phyloP scores from a whole-genome alignment of 2,113 vertebrate species.

The Pelecanoides urinatrix region DNA sequence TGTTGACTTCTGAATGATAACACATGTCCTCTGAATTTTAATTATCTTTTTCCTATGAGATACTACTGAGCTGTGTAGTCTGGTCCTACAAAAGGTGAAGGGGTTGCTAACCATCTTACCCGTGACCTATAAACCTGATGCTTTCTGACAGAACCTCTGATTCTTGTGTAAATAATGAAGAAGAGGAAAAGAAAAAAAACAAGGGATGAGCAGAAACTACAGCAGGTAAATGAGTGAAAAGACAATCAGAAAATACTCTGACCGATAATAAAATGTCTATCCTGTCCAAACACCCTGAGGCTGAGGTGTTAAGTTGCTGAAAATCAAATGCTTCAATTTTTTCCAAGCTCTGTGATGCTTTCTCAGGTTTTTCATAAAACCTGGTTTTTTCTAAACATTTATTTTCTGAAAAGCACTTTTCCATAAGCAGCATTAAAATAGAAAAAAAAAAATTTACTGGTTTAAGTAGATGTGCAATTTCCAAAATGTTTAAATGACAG shows the following conservation, averaged over 20 bases:
- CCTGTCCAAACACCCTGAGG: neutral
- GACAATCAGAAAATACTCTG: neutral
- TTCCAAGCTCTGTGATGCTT: neutral
- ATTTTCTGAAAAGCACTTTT: neutral
- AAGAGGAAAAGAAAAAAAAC: neutral
- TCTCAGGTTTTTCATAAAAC: neutral
- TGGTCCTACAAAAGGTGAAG: neutral
- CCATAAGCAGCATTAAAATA: neutral
- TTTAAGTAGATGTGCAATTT: neutral
- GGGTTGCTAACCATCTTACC: neutral
- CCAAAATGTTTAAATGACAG: neutral
- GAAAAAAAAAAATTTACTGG: neutral
- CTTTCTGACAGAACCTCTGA: neutral
- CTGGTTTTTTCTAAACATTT: neutral
- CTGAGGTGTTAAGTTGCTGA: neutral
- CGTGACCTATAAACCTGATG: neutral
- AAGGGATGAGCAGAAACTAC: neutral
- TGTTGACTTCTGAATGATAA: neutral
- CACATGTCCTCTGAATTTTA: neutral
- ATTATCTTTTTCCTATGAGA: neutral
- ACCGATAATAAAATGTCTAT: neutral
- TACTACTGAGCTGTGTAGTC: neutral
- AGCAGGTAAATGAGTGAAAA: neutral
- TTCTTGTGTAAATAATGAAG: neutral
- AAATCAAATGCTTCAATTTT: neutral